These are phyloP conservation scores for Drosophila ohnishii DNA, from an alignment of 1,140 invertebrate genomes.

Conservation along the genomic window DNA sequence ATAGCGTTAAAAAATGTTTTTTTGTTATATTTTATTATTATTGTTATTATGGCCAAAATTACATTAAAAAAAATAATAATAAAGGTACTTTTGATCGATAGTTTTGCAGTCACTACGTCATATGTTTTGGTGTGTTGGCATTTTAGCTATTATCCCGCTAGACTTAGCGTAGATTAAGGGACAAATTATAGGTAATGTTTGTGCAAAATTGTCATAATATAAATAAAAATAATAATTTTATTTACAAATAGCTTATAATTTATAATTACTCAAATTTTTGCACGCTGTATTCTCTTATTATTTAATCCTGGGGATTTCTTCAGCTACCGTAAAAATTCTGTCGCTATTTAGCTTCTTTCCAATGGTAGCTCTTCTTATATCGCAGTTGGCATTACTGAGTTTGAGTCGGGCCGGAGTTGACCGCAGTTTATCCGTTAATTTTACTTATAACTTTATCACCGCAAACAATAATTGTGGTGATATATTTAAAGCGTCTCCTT, in stretches of 20 bases:
- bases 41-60: too few species aligned
- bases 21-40: too few species aligned
- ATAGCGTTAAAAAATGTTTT: too few species aligned
- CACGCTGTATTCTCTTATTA: too few species aligned
- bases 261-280: neutral
- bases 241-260: neutral
- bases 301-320: neutral
- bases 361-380: neutral
- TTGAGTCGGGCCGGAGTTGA: neutral
- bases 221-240: neutral
- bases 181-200: too few species aligned
- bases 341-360: neutral
- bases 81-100: too few species aligned
- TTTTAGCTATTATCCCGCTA: too few species aligned
- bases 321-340: neutral
- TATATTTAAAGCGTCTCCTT: neutral
- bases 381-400: neutral
- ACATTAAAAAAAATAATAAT: too few species aligned
- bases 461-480: neutral
- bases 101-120: too few species aligned
- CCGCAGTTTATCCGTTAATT: slow-evolving; percentile 13
- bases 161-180: too few species aligned
- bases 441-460: slow-evolving; percentile 1
- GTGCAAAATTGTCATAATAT: too few species aligned
- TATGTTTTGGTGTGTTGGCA: too few species aligned